A percentile compares a stretch with the other conserved stretches of the same genome.
Conservation (phyloP, 2,797 vertebrate genomes). For the Rhincodon typus region DNA sequence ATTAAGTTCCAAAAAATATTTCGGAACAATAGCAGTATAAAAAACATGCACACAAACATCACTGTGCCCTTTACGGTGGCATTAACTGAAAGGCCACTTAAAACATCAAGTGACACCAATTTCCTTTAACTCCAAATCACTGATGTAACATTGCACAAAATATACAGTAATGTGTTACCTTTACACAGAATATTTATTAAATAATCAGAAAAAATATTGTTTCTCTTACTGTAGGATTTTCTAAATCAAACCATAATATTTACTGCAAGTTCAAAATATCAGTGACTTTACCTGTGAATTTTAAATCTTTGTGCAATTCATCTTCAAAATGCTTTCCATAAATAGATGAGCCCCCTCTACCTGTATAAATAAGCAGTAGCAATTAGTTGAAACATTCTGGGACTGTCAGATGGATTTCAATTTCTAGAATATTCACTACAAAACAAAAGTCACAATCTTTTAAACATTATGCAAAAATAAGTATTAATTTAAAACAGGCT, state of each 20-base stretch:
- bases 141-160: not conserved
- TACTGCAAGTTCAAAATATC: not conserved
- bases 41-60: not conserved
- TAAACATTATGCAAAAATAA: not conserved
- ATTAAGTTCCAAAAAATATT: not conserved
- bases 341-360: constrained; percentile 38
- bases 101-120: not conserved
- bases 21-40: not conserved
- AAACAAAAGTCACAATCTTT: not conserved
- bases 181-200: not conserved
- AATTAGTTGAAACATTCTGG: not conserved
- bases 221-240: not conserved
- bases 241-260: not conserved
- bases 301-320: constrained; percentile 37
- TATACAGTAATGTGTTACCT: not conserved
- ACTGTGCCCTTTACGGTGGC: not conserved
- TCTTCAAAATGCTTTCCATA: constrained; percentile 39
- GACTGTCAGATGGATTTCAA: not conserved
- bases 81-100: not conserved
- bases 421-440: not conserved
- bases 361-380: not conserved
- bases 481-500: not conserved
- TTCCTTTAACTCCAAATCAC: not conserved
- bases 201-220: not conserved
- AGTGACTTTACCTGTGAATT: constrained; percentile 30